phyloP scores from a whole-genome alignment of 2,113 vertebrate species.

The Rallus limicola region DNA sequence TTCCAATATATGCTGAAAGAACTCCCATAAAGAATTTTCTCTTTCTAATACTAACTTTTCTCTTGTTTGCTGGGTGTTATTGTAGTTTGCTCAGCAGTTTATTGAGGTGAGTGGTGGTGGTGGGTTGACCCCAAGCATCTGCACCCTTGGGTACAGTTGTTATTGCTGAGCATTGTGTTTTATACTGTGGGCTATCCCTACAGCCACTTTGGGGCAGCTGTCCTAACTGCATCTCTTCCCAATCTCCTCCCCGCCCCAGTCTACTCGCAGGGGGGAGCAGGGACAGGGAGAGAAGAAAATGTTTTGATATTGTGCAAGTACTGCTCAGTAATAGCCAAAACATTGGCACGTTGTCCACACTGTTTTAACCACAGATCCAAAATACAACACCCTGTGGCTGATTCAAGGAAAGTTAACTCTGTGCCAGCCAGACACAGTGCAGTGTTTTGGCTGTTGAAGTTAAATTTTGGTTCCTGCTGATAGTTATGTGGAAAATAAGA shows the following conservation, averaged over 20 bases:
- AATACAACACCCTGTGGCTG: rapidly evolving
- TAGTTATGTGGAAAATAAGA: background rate
- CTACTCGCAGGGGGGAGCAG: background rate
- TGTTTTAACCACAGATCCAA: background rate
- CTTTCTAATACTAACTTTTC: background rate
- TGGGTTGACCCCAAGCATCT: background rate
- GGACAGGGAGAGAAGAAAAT: background rate
- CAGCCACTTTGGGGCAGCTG: background rate
- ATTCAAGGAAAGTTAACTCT: background rate
- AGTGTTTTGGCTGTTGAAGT: background rate
- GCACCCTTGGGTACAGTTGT: background rate
- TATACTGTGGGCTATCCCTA: background rate
- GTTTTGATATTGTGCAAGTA: background rate
- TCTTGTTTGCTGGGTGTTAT: background rate
- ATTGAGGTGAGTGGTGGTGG: background rate
- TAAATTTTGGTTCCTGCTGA: background rate
- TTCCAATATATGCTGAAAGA: background rate
- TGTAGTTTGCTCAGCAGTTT: background rate
- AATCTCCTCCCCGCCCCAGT: background rate
- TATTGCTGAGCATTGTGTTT: background rate
- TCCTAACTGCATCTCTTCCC: background rate
- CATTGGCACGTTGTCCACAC: rapidly evolving
- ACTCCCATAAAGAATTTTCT: background rate
- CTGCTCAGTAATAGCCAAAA: background rate
- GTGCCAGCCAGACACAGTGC: background rate